Evolutionary conservation across 2,888 invertebrate species (phyloP), one percentile per base, ranked within the genome.

Genomic region (Thymelicus acteon): DNA sequence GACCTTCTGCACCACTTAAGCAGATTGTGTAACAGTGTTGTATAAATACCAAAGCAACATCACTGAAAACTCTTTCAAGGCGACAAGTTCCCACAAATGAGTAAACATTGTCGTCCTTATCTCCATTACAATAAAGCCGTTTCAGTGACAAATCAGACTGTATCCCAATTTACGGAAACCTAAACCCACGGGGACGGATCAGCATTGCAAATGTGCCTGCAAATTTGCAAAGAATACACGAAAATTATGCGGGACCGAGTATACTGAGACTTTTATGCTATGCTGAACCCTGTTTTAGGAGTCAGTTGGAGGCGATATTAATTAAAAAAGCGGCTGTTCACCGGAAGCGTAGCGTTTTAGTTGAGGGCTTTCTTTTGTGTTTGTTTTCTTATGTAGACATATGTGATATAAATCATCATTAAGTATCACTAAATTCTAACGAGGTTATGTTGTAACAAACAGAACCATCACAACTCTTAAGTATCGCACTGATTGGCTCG

Each of bases 181-280:
- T 74, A 74, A 60, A 60, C 64, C 70, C 65, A 60, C 60, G 73
- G 76, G 77, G 78, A 72, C 73, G 72, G 79, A 88, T 88, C 83
- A 80, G 89, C 74, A 86, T 89, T 89, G 90, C 89, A 89, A 89
- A 89, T 89, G 80, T 72, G 71, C 73, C 76, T 83, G 85, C 85
- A 86, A 88, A 88, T 88, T 87, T 84, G 81, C 86, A 87, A 89
- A 89, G 88, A 88, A 88, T 87, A 87, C 87, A 82, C 75, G 82
- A 82, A 88, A 87, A 89, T 89, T 89, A 89, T 89, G 84, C 89
- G 81, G 87, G 83, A 74, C 79, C 79, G 77, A 48, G 39, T 70
- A 64, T 70, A 52, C 62, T 31, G 70, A 60, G 49, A 49, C 58
- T 64, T 65, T 65, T 64, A 64, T 24, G 70, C 60, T 49, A 37